phyloP scores from a whole-genome alignment of 2,888 invertebrate genomes.

The Synanthedon tipuliformis region DNA sequence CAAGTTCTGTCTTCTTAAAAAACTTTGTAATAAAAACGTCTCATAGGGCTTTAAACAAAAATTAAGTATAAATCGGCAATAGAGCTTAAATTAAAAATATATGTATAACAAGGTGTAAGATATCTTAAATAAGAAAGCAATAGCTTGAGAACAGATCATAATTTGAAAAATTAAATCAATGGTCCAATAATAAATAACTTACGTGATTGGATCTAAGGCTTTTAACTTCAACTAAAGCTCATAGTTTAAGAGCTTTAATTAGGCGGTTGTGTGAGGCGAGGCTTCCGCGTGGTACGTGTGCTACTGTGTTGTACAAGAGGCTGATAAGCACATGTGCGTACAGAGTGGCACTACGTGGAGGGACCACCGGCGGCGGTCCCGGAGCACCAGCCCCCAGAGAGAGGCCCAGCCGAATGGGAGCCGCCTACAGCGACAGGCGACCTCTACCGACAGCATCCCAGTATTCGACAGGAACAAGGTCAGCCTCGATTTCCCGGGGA shows the following conservation, averaged over 20 bases:
- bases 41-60: no score
- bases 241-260: no score
- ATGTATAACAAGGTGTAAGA: no score
- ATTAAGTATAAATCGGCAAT: no score
- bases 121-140: no score
- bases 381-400: conserved; percentile 7
- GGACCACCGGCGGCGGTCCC: conserved; percentile 16
- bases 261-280: neutral
- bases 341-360: conserved; percentile 49
- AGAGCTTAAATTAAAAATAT: no score
- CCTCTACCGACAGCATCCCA: conserved; percentile 68
- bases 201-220: no score
- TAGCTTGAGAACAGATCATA: no score
- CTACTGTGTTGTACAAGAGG: neutral
- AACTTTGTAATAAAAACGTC: no score
- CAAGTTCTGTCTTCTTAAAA: no score
- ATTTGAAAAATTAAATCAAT: no score
- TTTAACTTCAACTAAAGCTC: neutral
- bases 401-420: conserved; percentile 4
- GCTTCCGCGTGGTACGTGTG: neutral
- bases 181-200: no score
- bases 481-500: conserved; percentile 74
- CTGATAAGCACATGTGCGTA: conserved; percentile 5
- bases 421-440: conserved; percentile 13
- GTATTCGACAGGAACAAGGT: conserved; percentile 74